phyloP scores from a whole-genome alignment of 2,113 vertebrate species.

The Serilophus lunatus region DNA sequence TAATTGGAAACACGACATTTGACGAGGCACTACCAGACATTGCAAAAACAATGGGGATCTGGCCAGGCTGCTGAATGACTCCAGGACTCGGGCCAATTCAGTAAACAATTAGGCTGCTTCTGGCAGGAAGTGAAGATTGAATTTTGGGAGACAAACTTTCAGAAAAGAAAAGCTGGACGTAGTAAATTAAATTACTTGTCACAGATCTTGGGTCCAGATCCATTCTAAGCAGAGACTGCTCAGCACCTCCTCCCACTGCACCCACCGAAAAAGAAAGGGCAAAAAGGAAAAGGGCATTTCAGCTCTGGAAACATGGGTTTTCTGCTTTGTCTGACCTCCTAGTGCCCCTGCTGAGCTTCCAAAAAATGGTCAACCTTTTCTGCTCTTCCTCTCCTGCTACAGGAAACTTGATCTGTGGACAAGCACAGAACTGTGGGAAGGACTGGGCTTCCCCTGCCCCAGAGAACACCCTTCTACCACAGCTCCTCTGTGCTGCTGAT shows the following conservation, averaged over 20 bases:
- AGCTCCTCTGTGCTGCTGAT: background rate
- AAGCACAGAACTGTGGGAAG: background rate
- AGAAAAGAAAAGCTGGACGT: background rate
- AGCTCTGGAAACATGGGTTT: background rate
- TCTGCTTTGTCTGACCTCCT: background rate
- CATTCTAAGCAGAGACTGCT: background rate
- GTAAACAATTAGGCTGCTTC: background rate
- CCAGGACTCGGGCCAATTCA: background rate
- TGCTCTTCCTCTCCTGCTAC: background rate
- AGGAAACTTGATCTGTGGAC: background rate
- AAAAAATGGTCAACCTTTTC: background rate
- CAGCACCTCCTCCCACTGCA: background rate
- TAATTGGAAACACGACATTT: background rate
- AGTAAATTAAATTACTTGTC: background rate
- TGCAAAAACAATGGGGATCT: background rate
- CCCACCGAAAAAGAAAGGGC: background rate
- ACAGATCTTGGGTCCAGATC: background rate
- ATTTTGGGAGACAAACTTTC: background rate
- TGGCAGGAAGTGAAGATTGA: background rate
- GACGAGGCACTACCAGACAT: background rate
- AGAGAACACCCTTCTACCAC: background rate
- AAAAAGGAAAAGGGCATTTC: background rate
- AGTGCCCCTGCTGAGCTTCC: background rate
- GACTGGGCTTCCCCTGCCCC: background rate
- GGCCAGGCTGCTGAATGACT: background rate